Base-by-base conservation (phyloP, 2,888 invertebrate genomes). In the Drosophila birchii region DNA sequence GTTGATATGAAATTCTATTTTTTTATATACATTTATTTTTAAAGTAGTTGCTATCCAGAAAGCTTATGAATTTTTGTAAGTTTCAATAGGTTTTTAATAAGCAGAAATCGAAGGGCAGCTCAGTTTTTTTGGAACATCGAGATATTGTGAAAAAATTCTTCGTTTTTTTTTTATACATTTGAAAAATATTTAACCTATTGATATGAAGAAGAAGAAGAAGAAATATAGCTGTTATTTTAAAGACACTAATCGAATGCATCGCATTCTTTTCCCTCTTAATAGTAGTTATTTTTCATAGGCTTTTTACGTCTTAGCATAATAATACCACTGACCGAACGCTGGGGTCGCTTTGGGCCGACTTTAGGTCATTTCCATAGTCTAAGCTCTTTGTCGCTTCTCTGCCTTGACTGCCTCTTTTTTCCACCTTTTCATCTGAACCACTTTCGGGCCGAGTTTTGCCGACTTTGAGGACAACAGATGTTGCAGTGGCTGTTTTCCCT, bases 401-500 rank as follows among this genome's bases (percentile, higher is more conserved):
- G 57, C 1, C 6, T 55, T 56, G 5, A 9, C 45, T 29, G 45
- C n/a, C 47, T 29, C 18, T 29, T 79, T 79, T 81, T 79, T 75
- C 75, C 44, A 72, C 55, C 73, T 70, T 85, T 78, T 83, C 80
- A 79, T 76, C 75, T 78, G 66, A 54, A 76, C 63, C 75, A 74
- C 61, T 54, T 76, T 66, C 61, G 56, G 51, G 26, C 39, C 45
- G 76, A 47, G 56, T 70, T 61, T 59, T 70, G 58, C 56, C 49
- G 72, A 47, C 61, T 73, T 61, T 62, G 74, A 69, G 77, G 79
- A 63, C 89, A 80, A 78, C 86, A 86, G 88, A 88, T 86, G 86
- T 88, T 82, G 78, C 80, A 58, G 63, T 66, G 43, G 64, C 66
- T 56, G 60, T 61, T 69, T 55, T 49, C 67, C 32, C 58, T 72